Percentiles rank a stretch among this genome's conserved stretches.
phyloP scores from a whole-genome alignment of 2,888 invertebrate species.

The Hyles lineata region DNA sequence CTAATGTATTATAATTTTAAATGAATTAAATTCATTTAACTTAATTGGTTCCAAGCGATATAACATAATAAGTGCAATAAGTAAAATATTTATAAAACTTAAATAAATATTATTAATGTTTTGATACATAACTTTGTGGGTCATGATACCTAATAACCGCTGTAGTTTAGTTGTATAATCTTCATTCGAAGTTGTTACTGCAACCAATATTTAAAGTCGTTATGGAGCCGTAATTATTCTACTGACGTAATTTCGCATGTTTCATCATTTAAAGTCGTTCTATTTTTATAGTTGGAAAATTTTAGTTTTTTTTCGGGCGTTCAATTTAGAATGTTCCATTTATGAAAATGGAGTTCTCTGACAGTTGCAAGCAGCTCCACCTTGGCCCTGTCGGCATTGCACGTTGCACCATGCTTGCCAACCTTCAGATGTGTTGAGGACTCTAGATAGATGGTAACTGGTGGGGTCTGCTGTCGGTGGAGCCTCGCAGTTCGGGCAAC shows the following conservation, averaged over 20 bases:
- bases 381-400: slow-evolving; percentile 88
- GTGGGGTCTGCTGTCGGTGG: slow-evolving; percentile 36
- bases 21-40: slow-evolving; percentile 34
- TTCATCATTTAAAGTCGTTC: not conserved
- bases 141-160: no score
- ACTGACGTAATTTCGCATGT: no score
- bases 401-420: slow-evolving; percentile 88
- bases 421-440: slow-evolving; percentile 69
- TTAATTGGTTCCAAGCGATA: slow-evolving; percentile 35
- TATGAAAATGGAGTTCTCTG: slow-evolving; percentile 86
- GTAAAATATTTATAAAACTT: not conserved
- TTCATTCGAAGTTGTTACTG: slow-evolving; percentile 47
- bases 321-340: not conserved
- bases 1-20: slow-evolving; percentile 36
- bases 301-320: not conserved
- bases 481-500: slow-evolving; percentile 73
- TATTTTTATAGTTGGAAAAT: not conserved
- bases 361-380: slow-evolving; percentile 91
- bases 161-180: not conserved
- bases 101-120: not conserved
- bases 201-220: no score
- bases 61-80: not conserved
- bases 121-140: not conserved
- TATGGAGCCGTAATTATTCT: no score
- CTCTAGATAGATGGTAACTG: slow-evolving; percentile 35